Conservation (phyloP, 2,888 invertebrate species). For the Chloroclysta siterata region DNA sequence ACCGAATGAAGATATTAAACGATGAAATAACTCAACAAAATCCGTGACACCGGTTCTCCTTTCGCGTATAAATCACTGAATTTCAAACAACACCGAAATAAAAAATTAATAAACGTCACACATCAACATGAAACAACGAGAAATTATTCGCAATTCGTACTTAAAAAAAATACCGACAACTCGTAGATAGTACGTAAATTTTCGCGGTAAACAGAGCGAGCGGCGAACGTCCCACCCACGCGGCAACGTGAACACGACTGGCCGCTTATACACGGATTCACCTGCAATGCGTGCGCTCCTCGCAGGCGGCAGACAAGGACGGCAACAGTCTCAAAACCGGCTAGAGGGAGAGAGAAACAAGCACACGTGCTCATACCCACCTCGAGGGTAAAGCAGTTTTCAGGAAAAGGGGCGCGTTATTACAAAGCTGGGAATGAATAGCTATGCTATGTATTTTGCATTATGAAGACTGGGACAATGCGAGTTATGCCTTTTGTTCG, state of each 20-base stretch:
- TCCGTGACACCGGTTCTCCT: conserved; percentile 47
- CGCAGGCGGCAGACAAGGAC: conserved; percentile 60
- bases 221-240: conserved; percentile 65
- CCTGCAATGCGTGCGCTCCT: conserved; percentile 84
- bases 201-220: conserved; percentile 73
- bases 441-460: conserved; percentile 68
- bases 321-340: conserved; percentile 37
- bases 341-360: conserved; percentile 53
- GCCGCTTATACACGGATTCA: conserved; percentile 51
- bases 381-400: conserved; percentile 70
- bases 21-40: conserved; percentile 46
- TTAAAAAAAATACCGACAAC: conserved; percentile 39
- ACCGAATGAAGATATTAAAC: conserved; percentile 36
- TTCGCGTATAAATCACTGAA: conserved; percentile 54
- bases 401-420: conserved; percentile 73
- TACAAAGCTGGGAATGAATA: conserved; percentile 75
- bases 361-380: conserved; percentile 76
- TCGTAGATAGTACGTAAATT: conserved; percentile 63
- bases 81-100: conserved; percentile 55
- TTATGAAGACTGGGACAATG: conserved; percentile 70
- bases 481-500: conserved; percentile 68
- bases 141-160: conserved; percentile 30
- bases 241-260: conserved; percentile 68
- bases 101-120: conserved; percentile 63
- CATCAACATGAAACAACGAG: conserved; percentile 57